Evolutionary conservation across 2,113 vertebrate species (phyloP), one percentile per base, ranked within the genome.

Genomic region (Gavia stellata): DNA sequence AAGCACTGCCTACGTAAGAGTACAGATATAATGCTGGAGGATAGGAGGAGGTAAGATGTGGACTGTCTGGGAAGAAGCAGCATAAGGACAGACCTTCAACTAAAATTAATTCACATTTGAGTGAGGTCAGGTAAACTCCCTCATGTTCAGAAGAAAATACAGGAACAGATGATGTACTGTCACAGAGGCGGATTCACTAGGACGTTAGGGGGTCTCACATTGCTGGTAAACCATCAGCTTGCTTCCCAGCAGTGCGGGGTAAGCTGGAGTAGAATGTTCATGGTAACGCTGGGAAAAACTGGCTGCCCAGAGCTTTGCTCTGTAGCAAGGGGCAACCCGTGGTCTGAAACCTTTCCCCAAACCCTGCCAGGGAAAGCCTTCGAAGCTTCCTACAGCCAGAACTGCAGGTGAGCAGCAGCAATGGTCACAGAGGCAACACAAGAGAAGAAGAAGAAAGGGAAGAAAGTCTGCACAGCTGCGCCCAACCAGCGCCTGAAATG

Each of bases 171-270:
- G 24, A 10, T 23, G 5, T 21, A 33, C 23, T n/a, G 26, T 42
- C 52, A 67, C 14, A 85, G 20, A 84, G 24, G 24, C 14, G 72
- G 34, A 50, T 38, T 28, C 26, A 50, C 17, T 23, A 24, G 5
- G 5, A 53, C 2, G 2, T 16, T 9, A 52, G 8, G 5, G 42
- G 14, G 23, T 40, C 34, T n/a, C 28, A 34, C 18, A 52, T 6
- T 74, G 26, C 26, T 74, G 36, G 17, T 3, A 3, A 89, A 80
- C 61, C 0, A 1, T 31, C 23, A 28, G 7, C 34, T 29, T 38
- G 10, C 29, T 55, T 63, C 10, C 28, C 13, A 59, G 31, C 6
- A n/a, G 15, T 3, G 6, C 2, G 1, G 5, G 7, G 19, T 9
- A 19, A 59, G 66, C 45, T 78, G 56, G 16, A 72, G 29, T 72